phyloP scores from a whole-genome alignment of 2,113 vertebrate species.

The Hippocampus guttulatus region DNA sequence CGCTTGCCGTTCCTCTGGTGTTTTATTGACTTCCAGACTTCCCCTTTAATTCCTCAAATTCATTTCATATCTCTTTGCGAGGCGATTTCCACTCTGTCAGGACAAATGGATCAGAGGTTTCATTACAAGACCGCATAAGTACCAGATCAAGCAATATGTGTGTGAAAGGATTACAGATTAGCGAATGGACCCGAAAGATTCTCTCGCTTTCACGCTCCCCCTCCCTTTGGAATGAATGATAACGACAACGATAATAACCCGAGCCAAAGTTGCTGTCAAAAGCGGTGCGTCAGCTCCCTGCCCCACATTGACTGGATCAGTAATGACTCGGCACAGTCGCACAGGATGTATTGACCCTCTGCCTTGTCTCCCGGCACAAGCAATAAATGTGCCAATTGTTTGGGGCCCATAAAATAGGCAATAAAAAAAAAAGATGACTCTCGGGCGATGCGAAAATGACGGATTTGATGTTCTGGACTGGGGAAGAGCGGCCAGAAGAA shows the following conservation, averaged over 20 bases:
- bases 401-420: neutral
- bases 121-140: neutral
- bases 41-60: no score
- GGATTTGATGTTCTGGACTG: neutral
- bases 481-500: no score
- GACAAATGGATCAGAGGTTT: neutral
- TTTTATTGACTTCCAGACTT: no score
- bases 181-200: neutral
- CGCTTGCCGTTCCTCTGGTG: no score
- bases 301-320: neutral
- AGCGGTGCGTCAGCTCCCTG: neutral
- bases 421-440: neutral
- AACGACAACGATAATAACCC: no score
- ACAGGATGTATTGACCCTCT: neutral
- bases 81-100: neutral
- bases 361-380: neutral
- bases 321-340: neutral
- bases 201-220: neutral
- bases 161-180: neutral
- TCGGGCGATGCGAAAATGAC: neutral
- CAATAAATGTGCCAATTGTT: neutral
- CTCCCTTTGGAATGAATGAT: neutral
- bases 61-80: neutral
- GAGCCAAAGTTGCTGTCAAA: neutral
- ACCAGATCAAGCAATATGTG: neutral